Percentiles rank a stretch among this genome's conserved stretches.
Evolutionary conservation across 2,113 vertebrate species (phyloP).

Genomic region (Strigops habroptila): DNA sequence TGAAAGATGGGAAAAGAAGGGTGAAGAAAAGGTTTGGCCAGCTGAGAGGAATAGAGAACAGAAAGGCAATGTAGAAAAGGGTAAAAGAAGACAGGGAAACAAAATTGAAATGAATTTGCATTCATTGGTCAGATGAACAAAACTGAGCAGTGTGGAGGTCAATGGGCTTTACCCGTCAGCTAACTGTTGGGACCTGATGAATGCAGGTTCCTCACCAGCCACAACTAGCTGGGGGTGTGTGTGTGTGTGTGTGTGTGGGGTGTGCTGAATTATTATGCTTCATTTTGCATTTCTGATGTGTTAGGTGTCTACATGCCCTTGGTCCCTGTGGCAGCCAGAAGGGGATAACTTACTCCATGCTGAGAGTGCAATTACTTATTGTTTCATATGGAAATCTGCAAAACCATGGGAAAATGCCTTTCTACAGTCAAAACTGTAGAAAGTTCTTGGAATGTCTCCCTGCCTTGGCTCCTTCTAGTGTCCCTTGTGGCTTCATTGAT

Average conservation of each 20-base stretch:
- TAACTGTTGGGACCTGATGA: background rate
- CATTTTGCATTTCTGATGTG: background rate
- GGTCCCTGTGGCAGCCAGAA: background rate
- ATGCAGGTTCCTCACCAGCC: background rate
- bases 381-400: background rate
- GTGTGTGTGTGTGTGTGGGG: too few relatives aligned
- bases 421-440: background rate
- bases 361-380: rapidly evolving
- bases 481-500: background rate
- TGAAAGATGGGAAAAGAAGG: background rate
- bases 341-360: background rate
- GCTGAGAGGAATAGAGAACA: background rate
- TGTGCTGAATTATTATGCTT: background rate
- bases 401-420: background rate
- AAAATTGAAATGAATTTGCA: background rate
- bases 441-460: background rate
- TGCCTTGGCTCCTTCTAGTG: background rate
- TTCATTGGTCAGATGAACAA: background rate
- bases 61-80: background rate
- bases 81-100: background rate
- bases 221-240: rapidly evolving
- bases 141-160: background rate
- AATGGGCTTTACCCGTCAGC: background rate
- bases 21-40: background rate
- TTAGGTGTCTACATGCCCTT: background rate